phyloP scores from a whole-genome alignment of 2,797 vertebrate genomes.

The Hemibagrus guttatus region DNA sequence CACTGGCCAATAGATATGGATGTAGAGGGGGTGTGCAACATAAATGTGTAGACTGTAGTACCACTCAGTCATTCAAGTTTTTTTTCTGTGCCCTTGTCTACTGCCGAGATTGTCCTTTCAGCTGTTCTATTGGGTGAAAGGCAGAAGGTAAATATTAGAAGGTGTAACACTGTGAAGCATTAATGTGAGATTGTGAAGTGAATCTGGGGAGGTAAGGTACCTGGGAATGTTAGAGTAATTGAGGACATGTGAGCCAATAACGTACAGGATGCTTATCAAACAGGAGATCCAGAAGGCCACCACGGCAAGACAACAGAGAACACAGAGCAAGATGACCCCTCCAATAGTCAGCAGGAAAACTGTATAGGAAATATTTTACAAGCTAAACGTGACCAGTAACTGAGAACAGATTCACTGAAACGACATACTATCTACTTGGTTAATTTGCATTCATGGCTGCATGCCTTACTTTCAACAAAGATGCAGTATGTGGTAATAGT shows the following conservation, averaged over 20 bases:
- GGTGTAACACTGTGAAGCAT: background rate
- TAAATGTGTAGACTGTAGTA: background rate
- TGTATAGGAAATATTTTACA: conserved; percentile 43
- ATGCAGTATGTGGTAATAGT: conserved; percentile 73
- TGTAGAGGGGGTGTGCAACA: background rate
- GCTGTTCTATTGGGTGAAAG: conserved; percentile 1
- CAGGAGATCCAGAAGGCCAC: conserved; percentile 72
- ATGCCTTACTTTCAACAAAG: conserved; percentile 76
- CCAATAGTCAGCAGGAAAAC: conserved; percentile 76
- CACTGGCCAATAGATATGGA: background rate
- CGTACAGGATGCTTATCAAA: conserved; percentile 63
- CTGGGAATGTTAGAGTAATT: conserved; percentile 68
- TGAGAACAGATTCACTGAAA: background rate
- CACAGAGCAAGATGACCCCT: conserved; percentile 72
- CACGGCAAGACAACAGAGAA: conserved; percentile 74
- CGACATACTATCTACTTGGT: background rate
- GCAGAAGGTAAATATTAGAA: background rate
- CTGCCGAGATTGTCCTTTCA: conserved; percentile 10
- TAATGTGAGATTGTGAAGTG: background rate
- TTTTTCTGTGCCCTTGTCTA: conserved; percentile 20
- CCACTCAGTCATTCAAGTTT: background rate
- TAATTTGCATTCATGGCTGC: background rate
- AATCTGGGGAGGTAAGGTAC: conserved; percentile 58
- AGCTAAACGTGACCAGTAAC: background rate
- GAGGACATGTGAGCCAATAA: conserved; percentile 69